A percentile compares a stretch with the other conserved stretches of the same genome.
Evolutionary conservation across 2,113 vertebrate species (phyloP).

Genomic region (Pseudorectes ferrugineus): DNA sequence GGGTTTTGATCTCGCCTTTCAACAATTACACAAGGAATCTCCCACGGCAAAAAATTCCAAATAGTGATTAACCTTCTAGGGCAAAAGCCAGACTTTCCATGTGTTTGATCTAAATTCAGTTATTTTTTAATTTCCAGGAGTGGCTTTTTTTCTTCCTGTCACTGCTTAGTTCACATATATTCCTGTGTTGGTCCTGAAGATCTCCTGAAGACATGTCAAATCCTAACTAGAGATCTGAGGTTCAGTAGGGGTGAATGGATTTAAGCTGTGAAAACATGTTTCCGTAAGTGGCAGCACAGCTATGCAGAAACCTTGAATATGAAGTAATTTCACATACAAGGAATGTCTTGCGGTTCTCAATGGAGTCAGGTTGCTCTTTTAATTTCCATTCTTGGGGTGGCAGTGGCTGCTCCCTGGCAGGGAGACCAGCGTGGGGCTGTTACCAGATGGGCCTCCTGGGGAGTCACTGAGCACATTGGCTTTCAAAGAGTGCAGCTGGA

Average conservation of each 20-base stretch:
- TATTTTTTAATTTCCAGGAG: slow-evolving; percentile 48
- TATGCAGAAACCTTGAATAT: neutral
- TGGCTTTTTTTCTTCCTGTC: neutral
- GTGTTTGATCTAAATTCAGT: slow-evolving; percentile 41
- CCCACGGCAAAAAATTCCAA: neutral
- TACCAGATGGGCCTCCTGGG: neutral
- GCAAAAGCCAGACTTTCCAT: neutral
- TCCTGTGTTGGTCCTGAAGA: neutral
- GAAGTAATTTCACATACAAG: slow-evolving; percentile 24
- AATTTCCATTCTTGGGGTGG: neutral
- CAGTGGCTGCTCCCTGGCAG: neutral
- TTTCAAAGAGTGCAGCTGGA: neutral
- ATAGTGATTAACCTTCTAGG: neutral
- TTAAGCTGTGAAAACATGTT: slow-evolving; percentile 45
- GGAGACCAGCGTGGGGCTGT: neutral
- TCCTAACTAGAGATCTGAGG: neutral
- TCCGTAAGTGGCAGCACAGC: neutral
- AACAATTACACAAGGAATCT: slow-evolving; percentile 8
- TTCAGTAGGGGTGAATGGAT: neutral
- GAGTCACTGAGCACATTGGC: neutral
- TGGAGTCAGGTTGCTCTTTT: slow-evolving; percentile 29
- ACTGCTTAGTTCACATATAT: neutral
- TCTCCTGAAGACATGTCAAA: slow-evolving; percentile 1
- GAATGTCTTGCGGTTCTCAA: neutral
- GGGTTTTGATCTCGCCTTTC: neutral